phyloP scores from a whole-genome alignment of 2,888 invertebrate genomes.

The Drosophila fulvimacula region DNA sequence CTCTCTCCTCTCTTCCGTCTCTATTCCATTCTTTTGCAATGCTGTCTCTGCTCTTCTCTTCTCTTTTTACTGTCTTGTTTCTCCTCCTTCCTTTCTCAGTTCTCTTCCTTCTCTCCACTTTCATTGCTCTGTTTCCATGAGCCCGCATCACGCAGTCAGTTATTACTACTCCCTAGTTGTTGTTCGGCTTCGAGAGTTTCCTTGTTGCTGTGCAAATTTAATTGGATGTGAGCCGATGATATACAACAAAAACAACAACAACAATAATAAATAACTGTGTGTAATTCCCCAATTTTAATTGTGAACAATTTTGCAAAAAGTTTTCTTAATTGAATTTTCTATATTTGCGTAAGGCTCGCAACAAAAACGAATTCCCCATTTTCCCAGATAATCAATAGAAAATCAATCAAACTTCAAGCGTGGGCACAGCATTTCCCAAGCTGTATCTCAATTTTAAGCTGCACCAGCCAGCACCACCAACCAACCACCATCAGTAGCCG shows the following conservation, averaged over 20 bases:
- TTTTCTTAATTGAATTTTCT: constrained; percentile 49
- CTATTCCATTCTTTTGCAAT: too few species aligned
- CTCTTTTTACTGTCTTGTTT: background rate
- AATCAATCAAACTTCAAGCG: constrained; percentile 30
- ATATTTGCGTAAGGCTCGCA: constrained; percentile 48
- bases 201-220: constrained; percentile 28
- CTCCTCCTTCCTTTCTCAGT: background rate
- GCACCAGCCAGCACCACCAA: background rate
- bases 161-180: background rate
- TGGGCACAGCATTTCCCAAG: constrained; percentile 10
- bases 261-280: background rate
- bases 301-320: constrained; percentile 19
- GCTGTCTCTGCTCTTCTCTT: background rate
- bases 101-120: background rate
- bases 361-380: constrained; percentile 16
- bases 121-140: background rate
- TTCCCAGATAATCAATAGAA: constrained; percentile 32
- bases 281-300: constrained; percentile 31
- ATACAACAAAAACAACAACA: constrained; percentile 1
- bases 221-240: constrained; percentile 26
- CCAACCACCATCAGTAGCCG: background rate
- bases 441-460: constrained; percentile 3
- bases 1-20: background rate
- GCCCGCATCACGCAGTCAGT: background rate
- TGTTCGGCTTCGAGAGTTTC: constrained; percentile 16